Conservation (phyloP, 2,797 vertebrate genomes). For the Chrosomus eos region DNA sequence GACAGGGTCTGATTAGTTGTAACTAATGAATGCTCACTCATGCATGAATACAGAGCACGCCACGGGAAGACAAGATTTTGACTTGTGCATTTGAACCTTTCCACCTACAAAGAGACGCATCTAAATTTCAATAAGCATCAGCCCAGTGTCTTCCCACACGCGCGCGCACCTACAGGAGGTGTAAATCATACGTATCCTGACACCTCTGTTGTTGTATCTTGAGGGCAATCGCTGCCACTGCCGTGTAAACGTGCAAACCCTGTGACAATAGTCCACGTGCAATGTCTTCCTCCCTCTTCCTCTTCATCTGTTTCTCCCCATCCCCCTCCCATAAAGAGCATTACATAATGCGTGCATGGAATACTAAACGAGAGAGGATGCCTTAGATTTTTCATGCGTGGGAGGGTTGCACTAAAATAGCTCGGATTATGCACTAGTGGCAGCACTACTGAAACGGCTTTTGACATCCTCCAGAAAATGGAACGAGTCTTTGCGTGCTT, state of each 20-base stretch:
- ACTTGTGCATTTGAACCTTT: conserved; percentile 5
- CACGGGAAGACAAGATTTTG: conserved; percentile 18
- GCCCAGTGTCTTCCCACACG: neutral
- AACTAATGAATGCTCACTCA: conserved; percentile 38
- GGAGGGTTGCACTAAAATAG: conserved; percentile 73
- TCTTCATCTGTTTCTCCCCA: conserved; percentile 7
- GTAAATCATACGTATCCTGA: conserved; percentile 8
- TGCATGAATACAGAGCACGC: neutral
- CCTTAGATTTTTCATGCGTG: conserved; percentile 72
- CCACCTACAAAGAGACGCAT: neutral
- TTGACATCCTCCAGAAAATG: conserved; percentile 61
- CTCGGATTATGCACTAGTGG: conserved; percentile 61
- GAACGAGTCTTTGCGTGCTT: conserved; percentile 43
- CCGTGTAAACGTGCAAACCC: neutral
- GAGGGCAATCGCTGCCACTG: conserved; percentile 6
- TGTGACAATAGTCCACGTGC: conserved; percentile 23
- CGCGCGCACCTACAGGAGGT: conserved; percentile 9
- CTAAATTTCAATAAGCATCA: conserved; percentile 20
- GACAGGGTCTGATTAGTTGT: conserved; percentile 27
- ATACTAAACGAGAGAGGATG: conserved; percentile 72
- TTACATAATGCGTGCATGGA: conserved; percentile 78
- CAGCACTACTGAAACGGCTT: conserved; percentile 47
- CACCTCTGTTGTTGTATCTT: conserved; percentile 2
- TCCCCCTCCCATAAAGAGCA: conserved; percentile 60
- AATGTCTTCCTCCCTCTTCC: conserved; percentile 42